Evolutionary conservation across 2,797 vertebrate genomes (phyloP).

Genomic region (Pseudochromis fuscus): DNA sequence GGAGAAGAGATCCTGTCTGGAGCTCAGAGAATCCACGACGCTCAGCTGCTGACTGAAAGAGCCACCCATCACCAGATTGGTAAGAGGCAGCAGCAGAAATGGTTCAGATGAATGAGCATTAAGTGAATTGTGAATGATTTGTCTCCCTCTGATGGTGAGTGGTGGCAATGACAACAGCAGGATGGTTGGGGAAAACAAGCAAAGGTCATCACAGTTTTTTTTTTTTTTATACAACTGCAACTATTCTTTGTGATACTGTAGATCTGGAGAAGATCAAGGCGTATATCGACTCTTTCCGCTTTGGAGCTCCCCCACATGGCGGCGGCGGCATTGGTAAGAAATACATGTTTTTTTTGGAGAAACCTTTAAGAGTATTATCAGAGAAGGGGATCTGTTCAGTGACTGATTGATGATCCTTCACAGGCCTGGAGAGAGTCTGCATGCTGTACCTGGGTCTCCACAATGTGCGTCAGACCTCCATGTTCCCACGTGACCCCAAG

Average conservation of each 20-base stretch:
- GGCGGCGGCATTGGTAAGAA: conserved; percentile 96
- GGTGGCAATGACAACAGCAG: conserved; percentile 12
- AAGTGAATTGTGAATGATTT: neutral
- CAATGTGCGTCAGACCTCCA: conserved; percentile 97
- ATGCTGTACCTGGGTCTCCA: conserved; percentile 98
- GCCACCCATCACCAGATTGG: conserved; percentile 94
- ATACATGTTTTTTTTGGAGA: neutral
- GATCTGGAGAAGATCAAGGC: conserved; percentile 99
- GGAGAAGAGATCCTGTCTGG: conserved; percentile 99
- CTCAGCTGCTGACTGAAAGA: conserved; percentile 94
- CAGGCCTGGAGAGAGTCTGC: conserved; percentile 97
- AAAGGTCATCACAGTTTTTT: neutral
- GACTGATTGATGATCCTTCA: neutral
- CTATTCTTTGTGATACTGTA: conserved; percentile 59
- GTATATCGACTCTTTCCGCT: conserved; percentile 98
- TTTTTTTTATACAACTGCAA: neutral
- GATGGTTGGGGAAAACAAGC: neutral
- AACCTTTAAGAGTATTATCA: neutral
- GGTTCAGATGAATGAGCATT: neutral
- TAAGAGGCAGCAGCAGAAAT: conserved; percentile 16
- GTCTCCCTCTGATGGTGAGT: conserved; percentile 59
- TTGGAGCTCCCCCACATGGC: conserved; percentile 95
- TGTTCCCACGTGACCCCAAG: conserved; percentile 99
- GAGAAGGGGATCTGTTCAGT: neutral
- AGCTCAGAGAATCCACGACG: conserved; percentile 96